Conservation (phyloP, 2,113 vertebrate genomes). For the Neopipo cinnamomea region DNA sequence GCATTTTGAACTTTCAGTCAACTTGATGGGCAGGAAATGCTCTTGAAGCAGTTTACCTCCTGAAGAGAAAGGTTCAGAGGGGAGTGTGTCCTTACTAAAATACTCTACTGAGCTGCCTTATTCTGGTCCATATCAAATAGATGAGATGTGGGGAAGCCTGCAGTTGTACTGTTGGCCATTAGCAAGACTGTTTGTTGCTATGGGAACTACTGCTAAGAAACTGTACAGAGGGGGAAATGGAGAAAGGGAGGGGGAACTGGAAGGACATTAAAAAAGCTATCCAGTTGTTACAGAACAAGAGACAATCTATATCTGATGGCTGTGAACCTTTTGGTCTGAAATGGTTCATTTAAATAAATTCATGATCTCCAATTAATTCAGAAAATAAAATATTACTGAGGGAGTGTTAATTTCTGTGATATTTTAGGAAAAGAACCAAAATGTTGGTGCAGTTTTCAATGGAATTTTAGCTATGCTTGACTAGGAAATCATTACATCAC, state of each 20-base stretch:
- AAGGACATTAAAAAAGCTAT: conserved; percentile 68
- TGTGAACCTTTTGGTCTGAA: conserved; percentile 50
- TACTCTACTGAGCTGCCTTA: conserved; percentile 51
- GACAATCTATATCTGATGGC: conserved; percentile 40
- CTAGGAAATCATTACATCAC: conserved; percentile 90
- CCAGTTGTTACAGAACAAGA: conserved; percentile 70
- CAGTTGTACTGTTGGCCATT: conserved; percentile 72
- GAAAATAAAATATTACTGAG: conserved; percentile 76
- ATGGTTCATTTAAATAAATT: conserved; percentile 71
- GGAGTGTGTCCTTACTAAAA: conserved; percentile 55
- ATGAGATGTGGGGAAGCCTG: conserved; percentile 69
- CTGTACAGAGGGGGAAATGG: conserved; percentile 45
- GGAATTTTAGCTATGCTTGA: conserved; percentile 90
- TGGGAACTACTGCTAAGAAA: conserved; percentile 76
- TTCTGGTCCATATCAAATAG: conserved; percentile 61
- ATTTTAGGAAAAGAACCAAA: conserved; percentile 83
- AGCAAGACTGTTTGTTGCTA: conserved; percentile 75
- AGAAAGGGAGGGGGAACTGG: conserved; percentile 51
- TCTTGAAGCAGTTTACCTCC: conserved; percentile 58
- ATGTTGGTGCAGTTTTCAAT: conserved; percentile 79
- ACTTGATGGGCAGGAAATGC: background rate
- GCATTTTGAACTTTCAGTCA: conserved; percentile 41
- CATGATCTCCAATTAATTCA: conserved; percentile 76
- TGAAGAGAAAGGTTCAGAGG: conserved; percentile 44
- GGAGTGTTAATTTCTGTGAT: conserved; percentile 80